Conservation (phyloP, 2,888 invertebrate species). For the Philaethria dido region DNA sequence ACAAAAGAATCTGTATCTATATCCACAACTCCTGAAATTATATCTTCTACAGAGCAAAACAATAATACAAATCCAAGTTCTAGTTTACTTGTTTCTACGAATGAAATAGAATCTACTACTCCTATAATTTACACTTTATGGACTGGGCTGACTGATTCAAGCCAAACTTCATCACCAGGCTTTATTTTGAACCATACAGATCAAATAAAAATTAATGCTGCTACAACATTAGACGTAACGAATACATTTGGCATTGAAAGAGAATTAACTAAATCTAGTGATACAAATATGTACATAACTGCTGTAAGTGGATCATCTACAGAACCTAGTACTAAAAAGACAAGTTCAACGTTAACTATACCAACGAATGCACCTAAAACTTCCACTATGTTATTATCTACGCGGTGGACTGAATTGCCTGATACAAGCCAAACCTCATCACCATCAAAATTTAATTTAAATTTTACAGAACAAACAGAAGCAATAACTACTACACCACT, state of each 20-base stretch:
- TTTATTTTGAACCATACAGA: background rate
- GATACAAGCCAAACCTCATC: background rate
- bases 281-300: background rate
- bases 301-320: background rate
- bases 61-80: background rate
- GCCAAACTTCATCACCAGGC: background rate
- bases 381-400: background rate
- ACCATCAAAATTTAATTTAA: too few species aligned
- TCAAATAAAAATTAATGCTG: background rate
- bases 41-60: background rate
- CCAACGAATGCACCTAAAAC: background rate
- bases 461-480: background rate
- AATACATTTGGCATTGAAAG: background rate
- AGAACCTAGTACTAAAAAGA: background rate
- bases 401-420: background rate
- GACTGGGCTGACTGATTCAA: too few species aligned
- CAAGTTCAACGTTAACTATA: background rate
- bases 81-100: background rate
- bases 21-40: background rate
- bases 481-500: background rate
- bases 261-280: background rate
- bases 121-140: background rate
- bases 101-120: background rate
- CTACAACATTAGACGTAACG: background rate
- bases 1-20: too few species aligned